phyloP scores from a whole-genome alignment of 2,888 invertebrate species.

The Blastobasis adustella region DNA sequence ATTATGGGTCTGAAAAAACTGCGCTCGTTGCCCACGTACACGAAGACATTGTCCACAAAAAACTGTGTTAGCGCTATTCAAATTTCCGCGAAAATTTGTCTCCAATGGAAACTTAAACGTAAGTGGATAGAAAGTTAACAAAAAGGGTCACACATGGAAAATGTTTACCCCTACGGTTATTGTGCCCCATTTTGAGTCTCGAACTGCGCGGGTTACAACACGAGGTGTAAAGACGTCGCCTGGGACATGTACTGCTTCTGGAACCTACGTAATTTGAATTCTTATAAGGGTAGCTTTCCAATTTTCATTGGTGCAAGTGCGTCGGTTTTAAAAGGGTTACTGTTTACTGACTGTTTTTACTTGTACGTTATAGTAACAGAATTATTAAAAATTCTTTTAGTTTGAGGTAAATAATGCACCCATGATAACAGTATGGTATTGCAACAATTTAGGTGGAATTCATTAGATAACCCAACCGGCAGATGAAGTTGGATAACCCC shows the following conservation, averaged over 20 bases:
- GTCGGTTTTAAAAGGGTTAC: background rate
- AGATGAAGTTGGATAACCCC: too few species aligned
- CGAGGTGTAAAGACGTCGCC: constrained; percentile 21
- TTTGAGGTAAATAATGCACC: too few species aligned
- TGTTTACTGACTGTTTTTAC: background rate
- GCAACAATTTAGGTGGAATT: too few species aligned
- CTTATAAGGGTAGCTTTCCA: background rate
- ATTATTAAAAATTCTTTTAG: too few species aligned
- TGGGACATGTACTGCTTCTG: constrained; percentile 17
- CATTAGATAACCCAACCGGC: too few species aligned
- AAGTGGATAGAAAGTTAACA: constrained; percentile 13
- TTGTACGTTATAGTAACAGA: too few species aligned
- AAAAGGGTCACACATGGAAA: constrained; percentile 17
- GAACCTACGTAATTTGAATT: background rate
- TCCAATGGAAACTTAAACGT: constrained; percentile 9
- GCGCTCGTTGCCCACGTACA: too few species aligned
- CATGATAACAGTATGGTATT: too few species aligned
- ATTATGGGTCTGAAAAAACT: too few species aligned
- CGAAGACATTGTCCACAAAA: background rate
- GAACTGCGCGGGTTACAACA: constrained; percentile 3
- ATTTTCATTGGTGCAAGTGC: background rate
- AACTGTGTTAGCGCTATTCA: constrained; percentile 9
- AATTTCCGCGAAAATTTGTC: constrained; percentile 14
- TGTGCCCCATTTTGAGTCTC: constrained; percentile 16
- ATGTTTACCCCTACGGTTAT: constrained; percentile 24